Evolutionary conservation across 2,113 vertebrate species (phyloP).

Genomic region (Copsychus sechellarum): DNA sequence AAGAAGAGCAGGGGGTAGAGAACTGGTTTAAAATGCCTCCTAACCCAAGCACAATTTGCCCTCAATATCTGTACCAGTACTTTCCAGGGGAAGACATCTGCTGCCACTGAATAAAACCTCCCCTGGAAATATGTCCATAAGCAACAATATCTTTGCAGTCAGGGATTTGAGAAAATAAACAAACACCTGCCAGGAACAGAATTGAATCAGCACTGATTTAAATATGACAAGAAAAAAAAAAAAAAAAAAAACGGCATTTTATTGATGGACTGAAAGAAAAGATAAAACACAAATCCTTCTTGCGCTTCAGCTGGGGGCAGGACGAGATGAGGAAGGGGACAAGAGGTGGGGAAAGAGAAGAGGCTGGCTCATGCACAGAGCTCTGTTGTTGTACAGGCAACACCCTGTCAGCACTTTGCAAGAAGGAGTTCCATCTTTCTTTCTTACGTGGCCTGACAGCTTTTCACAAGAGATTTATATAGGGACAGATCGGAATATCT

Average conservation of each 20-base stretch:
- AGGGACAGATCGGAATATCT: conserved; percentile 34
- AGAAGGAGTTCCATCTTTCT: conserved; percentile 58
- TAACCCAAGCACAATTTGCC: background rate
- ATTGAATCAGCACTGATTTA: background rate
- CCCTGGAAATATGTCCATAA: background rate
- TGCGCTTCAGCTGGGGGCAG: background rate
- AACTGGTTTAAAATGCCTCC: background rate
- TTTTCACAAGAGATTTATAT: conserved; percentile 66
- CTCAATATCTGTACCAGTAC: background rate
- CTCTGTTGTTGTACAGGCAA: background rate
- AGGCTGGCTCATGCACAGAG: background rate
- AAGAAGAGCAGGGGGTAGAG: background rate
- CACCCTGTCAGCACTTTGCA: conserved; percentile 51
- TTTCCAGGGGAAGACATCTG: background rate
- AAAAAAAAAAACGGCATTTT: background rate
- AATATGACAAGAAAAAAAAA: background rate
- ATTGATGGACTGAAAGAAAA: background rate
- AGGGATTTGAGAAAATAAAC: background rate
- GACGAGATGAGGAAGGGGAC: background rate
- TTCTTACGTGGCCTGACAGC: conserved; percentile 53
- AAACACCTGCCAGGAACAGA: background rate
- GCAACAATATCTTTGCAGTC: background rate
- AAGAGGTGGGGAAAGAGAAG: background rate
- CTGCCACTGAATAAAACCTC: background rate
- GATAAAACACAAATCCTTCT: background rate